Percentiles rank a stretch among this genome's conserved stretches.
These are phyloP conservation scores for Psittacus erithacus DNA, from an alignment of 2,113 vertebrate species.

Conservation along the genomic window DNA sequence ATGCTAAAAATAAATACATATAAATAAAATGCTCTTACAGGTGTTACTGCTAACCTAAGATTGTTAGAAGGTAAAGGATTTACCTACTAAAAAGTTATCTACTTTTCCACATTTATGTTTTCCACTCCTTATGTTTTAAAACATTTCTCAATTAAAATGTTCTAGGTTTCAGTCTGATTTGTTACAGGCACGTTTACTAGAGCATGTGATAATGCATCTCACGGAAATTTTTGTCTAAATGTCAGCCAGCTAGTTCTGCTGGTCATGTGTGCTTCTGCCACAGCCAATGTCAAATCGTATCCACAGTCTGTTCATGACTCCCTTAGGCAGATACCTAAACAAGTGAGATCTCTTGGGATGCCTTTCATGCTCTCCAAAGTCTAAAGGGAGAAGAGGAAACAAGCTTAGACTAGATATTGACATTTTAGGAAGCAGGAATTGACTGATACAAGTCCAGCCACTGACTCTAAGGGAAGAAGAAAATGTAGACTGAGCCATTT, in stretches of 20 bases:
- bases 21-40: background rate
- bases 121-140: background rate
- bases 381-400: background rate
- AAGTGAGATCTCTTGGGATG: background rate
- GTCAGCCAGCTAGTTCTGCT: background rate
- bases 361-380: background rate
- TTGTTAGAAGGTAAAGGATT: background rate
- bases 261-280: background rate
- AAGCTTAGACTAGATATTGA: background rate
- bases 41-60: background rate
- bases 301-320: background rate
- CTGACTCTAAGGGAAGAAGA: background rate
- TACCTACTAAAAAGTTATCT: background rate
- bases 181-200: background rate
- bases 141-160: background rate
- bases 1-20: background rate
- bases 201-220: background rate
- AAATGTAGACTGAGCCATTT: background rate
- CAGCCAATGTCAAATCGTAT: background rate
- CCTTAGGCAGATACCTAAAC: background rate
- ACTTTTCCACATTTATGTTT: background rate
- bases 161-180: background rate
- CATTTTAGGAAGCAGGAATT: background rate
- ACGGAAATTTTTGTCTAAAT: background rate
- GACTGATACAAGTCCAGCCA: background rate